phyloP scores from a whole-genome alignment of 2,888 invertebrate species.

The Dicycla oo region DNA sequence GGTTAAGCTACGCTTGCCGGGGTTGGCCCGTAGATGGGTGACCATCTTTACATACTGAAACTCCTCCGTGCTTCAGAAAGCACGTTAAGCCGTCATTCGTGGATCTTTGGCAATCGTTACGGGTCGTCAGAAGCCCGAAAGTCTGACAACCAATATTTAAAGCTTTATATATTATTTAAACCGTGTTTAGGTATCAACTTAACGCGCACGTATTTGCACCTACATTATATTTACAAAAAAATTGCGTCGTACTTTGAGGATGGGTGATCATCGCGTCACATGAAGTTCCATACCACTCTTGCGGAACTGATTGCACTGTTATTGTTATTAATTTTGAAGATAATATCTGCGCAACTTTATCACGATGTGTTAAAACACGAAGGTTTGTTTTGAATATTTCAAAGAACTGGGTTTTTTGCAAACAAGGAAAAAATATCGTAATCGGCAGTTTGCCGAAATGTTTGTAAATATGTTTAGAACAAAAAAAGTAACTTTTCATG shows the following conservation, averaged over 20 bases:
- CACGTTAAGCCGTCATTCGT: too few species aligned
- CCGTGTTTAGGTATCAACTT: too few species aligned
- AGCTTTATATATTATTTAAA: too few species aligned
- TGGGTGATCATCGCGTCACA: slow-evolving; percentile 54
- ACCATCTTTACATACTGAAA: too few species aligned
- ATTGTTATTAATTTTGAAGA: slow-evolving; percentile 52
- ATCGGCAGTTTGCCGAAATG: slow-evolving; percentile 1
- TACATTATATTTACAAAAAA: slow-evolving; percentile 65
- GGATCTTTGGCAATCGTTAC: too few species aligned
- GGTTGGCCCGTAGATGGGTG: too few species aligned
- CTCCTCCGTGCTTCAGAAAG: too few species aligned
- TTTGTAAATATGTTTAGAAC: slow-evolving; percentile 1
- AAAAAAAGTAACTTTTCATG: slow-evolving; percentile 2
- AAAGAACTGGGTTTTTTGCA: slow-evolving; percentile 29
- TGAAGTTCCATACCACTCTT: slow-evolving; percentile 58
- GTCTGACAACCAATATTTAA: too few species aligned
- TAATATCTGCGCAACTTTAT: slow-evolving; percentile 46
- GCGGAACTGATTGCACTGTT: slow-evolving; percentile 68
- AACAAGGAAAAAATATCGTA: slow-evolving; percentile 37
- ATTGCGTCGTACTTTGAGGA: slow-evolving; percentile 61
- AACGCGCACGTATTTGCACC: too few species aligned
- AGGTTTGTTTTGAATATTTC: slow-evolving; percentile 40
- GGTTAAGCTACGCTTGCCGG: too few species aligned
- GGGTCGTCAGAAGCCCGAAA: too few species aligned
- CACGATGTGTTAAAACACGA: slow-evolving; percentile 43